These are phyloP conservation scores for Riparia riparia DNA, from an alignment of 2,113 vertebrate species.

Conservation along the genomic window DNA sequence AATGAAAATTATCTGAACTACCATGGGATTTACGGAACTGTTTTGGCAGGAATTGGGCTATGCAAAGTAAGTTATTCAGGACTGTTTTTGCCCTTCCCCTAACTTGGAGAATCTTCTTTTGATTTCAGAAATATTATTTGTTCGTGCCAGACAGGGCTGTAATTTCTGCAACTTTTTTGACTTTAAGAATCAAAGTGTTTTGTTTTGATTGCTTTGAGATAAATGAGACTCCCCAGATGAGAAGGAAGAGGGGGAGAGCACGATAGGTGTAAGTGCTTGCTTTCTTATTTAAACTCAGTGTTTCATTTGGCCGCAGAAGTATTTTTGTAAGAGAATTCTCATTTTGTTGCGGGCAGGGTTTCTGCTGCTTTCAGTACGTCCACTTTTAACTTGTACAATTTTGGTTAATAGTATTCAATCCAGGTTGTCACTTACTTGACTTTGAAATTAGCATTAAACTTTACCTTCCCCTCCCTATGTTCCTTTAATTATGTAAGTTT, in stretches of 20 bases:
- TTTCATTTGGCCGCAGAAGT: constrained; percentile 39
- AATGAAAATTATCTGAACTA: constrained; percentile 48
- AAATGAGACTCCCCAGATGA: neutral
- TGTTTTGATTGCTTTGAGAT: constrained; percentile 35
- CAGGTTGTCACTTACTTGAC: neutral
- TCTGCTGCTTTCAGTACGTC: constrained; percentile 12
- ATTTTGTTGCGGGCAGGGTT: constrained; percentile 8
- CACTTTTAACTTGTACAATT: neutral
- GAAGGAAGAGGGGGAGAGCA: neutral
- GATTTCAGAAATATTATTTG: constrained; percentile 34
- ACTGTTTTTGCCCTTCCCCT: constrained; percentile 36
- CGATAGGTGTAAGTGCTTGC: neutral
- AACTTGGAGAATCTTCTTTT: constrained; percentile 46
- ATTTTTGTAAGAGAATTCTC: constrained; percentile 2
- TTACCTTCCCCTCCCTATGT: neutral
- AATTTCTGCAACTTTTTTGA: constrained; percentile 20
- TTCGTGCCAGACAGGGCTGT: neutral
- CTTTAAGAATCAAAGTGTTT: constrained; percentile 4
- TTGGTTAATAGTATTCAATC: neutral
- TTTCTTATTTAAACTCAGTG: constrained; percentile 19
- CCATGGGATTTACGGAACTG: constrained; percentile 38
- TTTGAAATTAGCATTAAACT: constrained; percentile 6
- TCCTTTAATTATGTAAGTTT: neutral
- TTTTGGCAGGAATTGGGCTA: constrained; percentile 48
- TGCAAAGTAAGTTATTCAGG: constrained; percentile 49